Base-by-base conservation (phyloP, 2,797 vertebrate genomes). In the Micromesistius poutassou region DNA sequence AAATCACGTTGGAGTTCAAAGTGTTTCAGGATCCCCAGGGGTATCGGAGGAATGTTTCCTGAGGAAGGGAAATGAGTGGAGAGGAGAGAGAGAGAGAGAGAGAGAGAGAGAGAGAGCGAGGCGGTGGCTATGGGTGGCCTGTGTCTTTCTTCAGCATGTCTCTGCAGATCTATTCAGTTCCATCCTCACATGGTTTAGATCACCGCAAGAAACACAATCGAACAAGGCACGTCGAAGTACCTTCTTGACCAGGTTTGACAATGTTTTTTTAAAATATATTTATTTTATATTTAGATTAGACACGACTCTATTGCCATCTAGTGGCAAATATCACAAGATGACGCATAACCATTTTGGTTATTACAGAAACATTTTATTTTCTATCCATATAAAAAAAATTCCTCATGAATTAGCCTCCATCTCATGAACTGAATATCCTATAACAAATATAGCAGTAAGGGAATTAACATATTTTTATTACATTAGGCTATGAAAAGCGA, bases 131-230 rank as follows among this genome's bases (percentile, higher is more conserved):
- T 91, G 92, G 93, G 92, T 93, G 92, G 94, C 87, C 92, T 87
- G 82, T 78, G 77, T 88, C 86, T 80, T 84, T 88, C 86, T 80
- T 84, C 87, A 77, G 83, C 73, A 81, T 84, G 74, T 86, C 87
- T 86, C 87, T 88, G 87, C 82, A 87, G 85, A 88, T 89, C 84
- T 79, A 79, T 81, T 91, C 87, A 87, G 81, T 84, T 84, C 22
- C 22, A 62, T 62, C 87, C 89, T 93, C 93, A 94, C 92, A 92
- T 92, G 92, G 89, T 93, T 94, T 92, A 86, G 82, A 93, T 93
- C 91, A 92, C 73, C 74, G 74, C 80, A 70, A 87, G 86, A 85
- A 84, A 85, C 87, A 83, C 87, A 89, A 89, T 91, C 89, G 84
- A 89, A 83, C 90, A 72, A 86, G 88, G 81, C 82, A 86, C 89